phyloP scores from a whole-genome alignment of 1,140 invertebrate genomes.

The Temnothorax nylanderi region DNA sequence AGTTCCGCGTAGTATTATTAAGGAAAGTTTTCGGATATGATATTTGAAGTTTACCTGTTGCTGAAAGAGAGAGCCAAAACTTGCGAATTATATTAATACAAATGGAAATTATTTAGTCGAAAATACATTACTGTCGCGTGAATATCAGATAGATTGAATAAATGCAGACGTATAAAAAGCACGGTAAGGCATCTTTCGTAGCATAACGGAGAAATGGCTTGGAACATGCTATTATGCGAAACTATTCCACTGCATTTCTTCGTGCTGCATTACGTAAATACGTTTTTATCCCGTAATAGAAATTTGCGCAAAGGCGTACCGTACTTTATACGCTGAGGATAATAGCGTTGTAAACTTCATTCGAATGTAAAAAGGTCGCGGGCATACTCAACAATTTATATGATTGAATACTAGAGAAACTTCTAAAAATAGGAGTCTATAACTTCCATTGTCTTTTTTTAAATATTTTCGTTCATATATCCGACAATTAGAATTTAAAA shows the following conservation, averaged over 20 bases:
- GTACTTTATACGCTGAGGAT: constrained; percentile 1
- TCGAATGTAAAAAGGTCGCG: not conserved
- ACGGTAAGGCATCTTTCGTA: not conserved
- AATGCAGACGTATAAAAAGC: constrained; percentile 12
- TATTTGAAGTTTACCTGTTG: constrained; percentile 17
- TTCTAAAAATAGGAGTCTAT: not conserved
- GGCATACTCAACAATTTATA: not conserved
- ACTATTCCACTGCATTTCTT: constrained; percentile 21
- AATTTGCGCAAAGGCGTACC: constrained; percentile 26
- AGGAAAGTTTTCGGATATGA: constrained; percentile 8
- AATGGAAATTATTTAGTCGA: constrained; percentile 31
- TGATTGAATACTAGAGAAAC: not conserved
- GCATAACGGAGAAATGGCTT: constrained; percentile 6
- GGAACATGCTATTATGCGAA: constrained; percentile 30
- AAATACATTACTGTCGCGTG: constrained; percentile 12
- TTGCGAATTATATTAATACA: constrained; percentile 8
- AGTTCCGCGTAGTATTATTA: constrained; percentile 11
- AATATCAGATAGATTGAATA: constrained; percentile 27
- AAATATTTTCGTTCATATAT: not conserved
- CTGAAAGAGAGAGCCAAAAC: constrained; percentile 3
- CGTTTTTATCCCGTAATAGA: constrained; percentile 40
- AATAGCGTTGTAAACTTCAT: constrained; percentile 22
- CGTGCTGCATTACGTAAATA: constrained; percentile 39
- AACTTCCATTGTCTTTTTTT: not conserved
- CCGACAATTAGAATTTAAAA: not conserved